phyloP scores from a whole-genome alignment of 2,113 vertebrate species.

The Fulica atra region DNA sequence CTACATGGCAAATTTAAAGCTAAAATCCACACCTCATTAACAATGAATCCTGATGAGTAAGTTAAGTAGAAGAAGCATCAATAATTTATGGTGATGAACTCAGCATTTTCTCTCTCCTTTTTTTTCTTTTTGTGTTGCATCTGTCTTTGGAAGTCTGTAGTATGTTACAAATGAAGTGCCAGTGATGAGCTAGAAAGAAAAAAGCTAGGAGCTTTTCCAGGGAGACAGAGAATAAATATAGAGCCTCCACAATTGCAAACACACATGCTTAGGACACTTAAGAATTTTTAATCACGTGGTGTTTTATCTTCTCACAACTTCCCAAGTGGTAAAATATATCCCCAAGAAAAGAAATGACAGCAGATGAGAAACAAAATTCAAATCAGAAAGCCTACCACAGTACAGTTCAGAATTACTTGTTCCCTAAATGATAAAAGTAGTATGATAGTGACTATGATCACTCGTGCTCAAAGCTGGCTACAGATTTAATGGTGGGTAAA shows the following conservation, averaged over 20 bases:
- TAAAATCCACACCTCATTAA: constrained; percentile 69
- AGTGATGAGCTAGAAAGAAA: constrained; percentile 36
- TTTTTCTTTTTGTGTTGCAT: constrained; percentile 42
- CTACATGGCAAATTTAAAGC: constrained; percentile 63
- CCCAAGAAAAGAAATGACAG: constrained; percentile 38
- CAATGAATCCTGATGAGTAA: constrained; percentile 68
- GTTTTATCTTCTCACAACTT: constrained; percentile 51
- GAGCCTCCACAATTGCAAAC: constrained; percentile 42
- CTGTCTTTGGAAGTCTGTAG: constrained; percentile 46
- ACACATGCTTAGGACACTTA: constrained; percentile 35
- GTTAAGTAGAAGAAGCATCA: constrained; percentile 60
- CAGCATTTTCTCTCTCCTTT: constrained; percentile 47
- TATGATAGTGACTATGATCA: constrained; percentile 16
- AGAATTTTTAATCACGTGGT: constrained; percentile 12
- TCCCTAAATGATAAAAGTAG: constrained; percentile 12
- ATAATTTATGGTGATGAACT: constrained; percentile 71
- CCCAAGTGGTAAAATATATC: constrained; percentile 40
- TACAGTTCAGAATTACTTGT: background rate
- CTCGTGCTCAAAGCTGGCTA: background rate
- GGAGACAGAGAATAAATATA: constrained; percentile 60
- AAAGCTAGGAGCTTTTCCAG: constrained; percentile 53
- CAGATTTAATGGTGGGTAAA: constrained; percentile 23
- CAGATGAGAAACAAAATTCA: constrained; percentile 14
- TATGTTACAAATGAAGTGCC: constrained; percentile 45
- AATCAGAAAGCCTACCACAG: background rate